These are phyloP conservation scores for Heliocidaris erythrogramma DNA, from an alignment of 35 echinoderm and acorn worm genomes.

Conservation along the genomic window DNA sequence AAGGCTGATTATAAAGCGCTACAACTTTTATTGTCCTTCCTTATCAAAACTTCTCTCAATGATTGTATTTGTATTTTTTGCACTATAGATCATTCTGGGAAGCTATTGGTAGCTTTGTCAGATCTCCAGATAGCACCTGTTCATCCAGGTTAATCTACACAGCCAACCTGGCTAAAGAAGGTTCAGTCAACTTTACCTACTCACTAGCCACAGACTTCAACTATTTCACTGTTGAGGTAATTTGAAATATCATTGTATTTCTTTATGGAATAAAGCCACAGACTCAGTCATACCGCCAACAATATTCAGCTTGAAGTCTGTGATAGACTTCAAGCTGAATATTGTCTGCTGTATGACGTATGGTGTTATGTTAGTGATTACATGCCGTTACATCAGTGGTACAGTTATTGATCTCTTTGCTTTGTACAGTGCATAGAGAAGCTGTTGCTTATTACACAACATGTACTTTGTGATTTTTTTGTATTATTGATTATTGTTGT, in stretches of 20 bases:
- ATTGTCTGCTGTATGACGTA: no score
- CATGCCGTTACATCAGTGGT: no score
- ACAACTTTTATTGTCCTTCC: neutral
- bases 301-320: no score
- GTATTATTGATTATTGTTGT: no score
- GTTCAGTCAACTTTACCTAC: conserved; percentile 90
- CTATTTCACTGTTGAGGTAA: conserved; percentile 90
- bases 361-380: no score
- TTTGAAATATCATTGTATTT: neutral
- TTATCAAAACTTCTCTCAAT: neutral
- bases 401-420: no score
- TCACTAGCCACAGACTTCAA: conserved; percentile 77
- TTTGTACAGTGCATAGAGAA: no score
- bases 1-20: no score
- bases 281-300: neutral
- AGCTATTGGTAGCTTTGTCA: conserved; percentile 58
- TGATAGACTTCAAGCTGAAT: neutral
- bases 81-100: conserved; percentile 77
- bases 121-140: conserved; percentile 82
- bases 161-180: conserved; percentile 84
- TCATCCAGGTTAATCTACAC: conserved; percentile 71
- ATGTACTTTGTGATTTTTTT: no score
- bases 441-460: no score
- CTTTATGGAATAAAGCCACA: neutral
- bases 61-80: neutral